Evolutionary conservation across 2,113 vertebrate species (phyloP).

Genomic region (Carettochelys insculpta): DNA sequence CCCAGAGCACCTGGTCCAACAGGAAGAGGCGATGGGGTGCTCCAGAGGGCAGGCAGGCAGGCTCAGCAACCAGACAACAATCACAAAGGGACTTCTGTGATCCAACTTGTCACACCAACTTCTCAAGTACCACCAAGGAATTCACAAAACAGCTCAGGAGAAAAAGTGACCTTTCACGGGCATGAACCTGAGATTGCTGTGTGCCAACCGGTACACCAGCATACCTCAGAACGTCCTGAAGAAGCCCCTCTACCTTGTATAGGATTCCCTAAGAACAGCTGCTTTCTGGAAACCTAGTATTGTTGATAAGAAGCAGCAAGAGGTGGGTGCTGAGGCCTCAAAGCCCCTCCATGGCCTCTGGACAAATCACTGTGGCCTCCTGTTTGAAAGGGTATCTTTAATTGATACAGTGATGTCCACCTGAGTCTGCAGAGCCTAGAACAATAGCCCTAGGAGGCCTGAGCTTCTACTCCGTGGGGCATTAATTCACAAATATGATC

Average conservation of each 20-base stretch:
- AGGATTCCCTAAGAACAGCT: not conserved
- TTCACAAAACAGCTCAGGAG: not conserved
- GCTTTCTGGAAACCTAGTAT: not conserved
- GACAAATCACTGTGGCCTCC: not conserved
- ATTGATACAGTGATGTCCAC: not conserved
- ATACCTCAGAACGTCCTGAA: not conserved
- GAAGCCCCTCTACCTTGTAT: not conserved
- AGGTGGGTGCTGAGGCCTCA: not conserved
- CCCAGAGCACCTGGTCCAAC: too few relatives aligned
- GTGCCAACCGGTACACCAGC: too few relatives aligned
- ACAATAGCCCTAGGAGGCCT: not conserved
- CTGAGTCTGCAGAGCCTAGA: not conserved
- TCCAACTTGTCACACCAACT: too few relatives aligned
- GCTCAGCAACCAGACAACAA: too few relatives aligned
- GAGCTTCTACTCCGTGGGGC: not conserved
- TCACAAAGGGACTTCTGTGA: too few relatives aligned
- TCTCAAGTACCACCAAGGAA: not conserved
- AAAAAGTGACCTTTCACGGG: not conserved
- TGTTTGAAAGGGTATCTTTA: not conserved
- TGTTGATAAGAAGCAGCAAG: not conserved
- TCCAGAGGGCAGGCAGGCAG: too few relatives aligned
- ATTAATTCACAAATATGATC: not conserved
- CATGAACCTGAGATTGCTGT: not conserved
- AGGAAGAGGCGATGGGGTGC: too few relatives aligned
- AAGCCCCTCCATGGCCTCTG: not conserved